These are phyloP conservation scores for Helicoverpa zea DNA, from an alignment of 1,140 invertebrate species.

Conservation along the genomic window DNA sequence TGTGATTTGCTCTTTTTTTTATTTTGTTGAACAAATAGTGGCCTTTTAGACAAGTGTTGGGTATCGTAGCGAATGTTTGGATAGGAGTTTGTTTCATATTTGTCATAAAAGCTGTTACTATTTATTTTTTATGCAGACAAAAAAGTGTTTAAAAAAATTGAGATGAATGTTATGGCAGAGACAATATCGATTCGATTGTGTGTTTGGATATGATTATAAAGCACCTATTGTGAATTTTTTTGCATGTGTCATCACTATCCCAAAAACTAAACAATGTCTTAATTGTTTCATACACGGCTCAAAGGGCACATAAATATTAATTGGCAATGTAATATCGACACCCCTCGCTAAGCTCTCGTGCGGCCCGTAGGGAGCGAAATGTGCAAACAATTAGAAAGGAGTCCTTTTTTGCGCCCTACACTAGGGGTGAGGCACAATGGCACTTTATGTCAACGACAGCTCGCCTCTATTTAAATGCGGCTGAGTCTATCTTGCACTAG, in stretches of 20 bases:
- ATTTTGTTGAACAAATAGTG: conserved; percentile 3
- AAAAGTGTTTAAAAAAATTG: no score
- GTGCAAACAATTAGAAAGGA: conserved; percentile 83
- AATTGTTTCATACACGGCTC: neutral
- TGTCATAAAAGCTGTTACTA: neutral
- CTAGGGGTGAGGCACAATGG: conserved; percentile 71
- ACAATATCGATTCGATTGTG: no score
- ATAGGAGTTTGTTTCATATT: neutral
- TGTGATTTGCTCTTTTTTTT: conserved; percentile 16
- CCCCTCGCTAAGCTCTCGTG: conserved; percentile 50
- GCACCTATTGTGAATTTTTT: neutral
- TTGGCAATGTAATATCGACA: conserved; percentile 42
- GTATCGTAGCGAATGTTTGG: neutral
- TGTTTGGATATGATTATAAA: neutral
- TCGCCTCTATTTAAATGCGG: conserved; percentile 70
- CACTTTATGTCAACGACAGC: conserved; percentile 76
- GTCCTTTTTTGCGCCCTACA: conserved; percentile 72
- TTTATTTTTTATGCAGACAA: no score
- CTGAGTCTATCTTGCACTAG: conserved; percentile 66
- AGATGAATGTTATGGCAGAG: no score
- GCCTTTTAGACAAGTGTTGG: neutral
- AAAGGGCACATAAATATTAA: conserved; percentile 36
- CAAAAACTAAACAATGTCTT: neutral
- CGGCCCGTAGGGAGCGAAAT: conserved; percentile 67
- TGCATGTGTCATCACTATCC: neutral